Evolutionary conservation across 2,888 invertebrate genomes (phyloP).

Genomic region (Acholoe squamosa): DNA sequence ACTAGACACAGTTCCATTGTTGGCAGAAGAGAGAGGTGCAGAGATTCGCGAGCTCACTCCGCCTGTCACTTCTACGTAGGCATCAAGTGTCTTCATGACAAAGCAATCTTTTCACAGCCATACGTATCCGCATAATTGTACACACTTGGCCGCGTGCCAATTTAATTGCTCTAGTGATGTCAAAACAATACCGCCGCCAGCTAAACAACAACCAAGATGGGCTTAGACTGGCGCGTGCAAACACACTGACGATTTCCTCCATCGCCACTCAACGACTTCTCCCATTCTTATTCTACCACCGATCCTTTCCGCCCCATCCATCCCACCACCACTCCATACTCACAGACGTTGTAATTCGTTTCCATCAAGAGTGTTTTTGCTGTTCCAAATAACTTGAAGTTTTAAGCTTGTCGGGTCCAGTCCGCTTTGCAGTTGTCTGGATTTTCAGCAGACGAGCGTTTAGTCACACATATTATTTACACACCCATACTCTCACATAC

Average conservation of each 20-base stretch:
- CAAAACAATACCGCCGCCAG: constrained; percentile 41
- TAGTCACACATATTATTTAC: neutral
- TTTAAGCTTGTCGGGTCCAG: neutral
- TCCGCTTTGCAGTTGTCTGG: neutral
- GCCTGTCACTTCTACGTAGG: constrained; percentile 48
- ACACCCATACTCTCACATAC: neutral
- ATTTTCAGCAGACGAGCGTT: neutral
- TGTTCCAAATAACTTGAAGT: neutral
- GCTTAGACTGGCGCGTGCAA: neutral
- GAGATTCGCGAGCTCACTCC: constrained; percentile 8
- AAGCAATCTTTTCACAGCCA: constrained; percentile 42
- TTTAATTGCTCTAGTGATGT: constrained; percentile 57
- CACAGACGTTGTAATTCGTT: neutral
- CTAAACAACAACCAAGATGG: constrained; percentile 48
- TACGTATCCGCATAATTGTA: constrained; percentile 53
- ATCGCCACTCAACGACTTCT: neutral
- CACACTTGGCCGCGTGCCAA: constrained; percentile 55
- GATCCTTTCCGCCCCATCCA: neutral
- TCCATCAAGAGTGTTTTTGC: neutral
- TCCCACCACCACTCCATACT: neutral
- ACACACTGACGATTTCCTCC: neutral
- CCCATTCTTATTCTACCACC: neutral
- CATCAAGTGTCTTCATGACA: constrained; percentile 38
- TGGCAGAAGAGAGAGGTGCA: neutral
- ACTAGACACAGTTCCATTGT: neutral